These are phyloP conservation scores for Hypanus sabinus DNA, from an alignment of 2,113 vertebrate genomes.

Conservation along the genomic window DNA sequence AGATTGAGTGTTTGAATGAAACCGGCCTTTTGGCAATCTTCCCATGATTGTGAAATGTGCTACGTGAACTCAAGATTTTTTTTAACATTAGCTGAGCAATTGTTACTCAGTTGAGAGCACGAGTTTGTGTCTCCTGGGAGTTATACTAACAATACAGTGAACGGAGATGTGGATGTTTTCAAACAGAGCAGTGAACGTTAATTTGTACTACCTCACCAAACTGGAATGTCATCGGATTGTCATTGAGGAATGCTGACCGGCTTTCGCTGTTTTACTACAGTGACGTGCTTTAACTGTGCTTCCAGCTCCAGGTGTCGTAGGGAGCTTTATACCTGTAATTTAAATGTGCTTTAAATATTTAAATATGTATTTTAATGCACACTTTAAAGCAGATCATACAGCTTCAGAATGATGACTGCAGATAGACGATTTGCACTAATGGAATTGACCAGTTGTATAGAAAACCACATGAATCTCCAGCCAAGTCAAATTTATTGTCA, in stretches of 20 bases:
- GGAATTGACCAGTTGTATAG: background rate
- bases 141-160: background rate
- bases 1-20: too few species aligned
- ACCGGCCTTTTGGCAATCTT: too few species aligned
- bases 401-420: background rate
- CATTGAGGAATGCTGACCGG: too few species aligned
- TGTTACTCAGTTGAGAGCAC: background rate
- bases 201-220: background rate
- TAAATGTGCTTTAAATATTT: too few species aligned
- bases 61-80: background rate
- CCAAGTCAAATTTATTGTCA: too few species aligned
- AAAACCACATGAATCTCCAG: too few species aligned
- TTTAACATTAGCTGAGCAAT: background rate
- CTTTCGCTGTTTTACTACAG: background rate
- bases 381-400: too few species aligned
- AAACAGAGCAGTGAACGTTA: background rate
- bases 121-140: background rate
- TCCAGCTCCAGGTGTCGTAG: background rate
- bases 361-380: background rate
- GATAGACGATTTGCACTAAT: background rate
- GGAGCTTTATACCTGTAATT: background rate
- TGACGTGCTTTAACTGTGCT: background rate
- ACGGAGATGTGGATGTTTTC: background rate
- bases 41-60: background rate
- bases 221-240: background rate